phyloP scores from a whole-genome alignment of 1,140 invertebrate genomes.

The Bactericera cockerelli region DNA sequence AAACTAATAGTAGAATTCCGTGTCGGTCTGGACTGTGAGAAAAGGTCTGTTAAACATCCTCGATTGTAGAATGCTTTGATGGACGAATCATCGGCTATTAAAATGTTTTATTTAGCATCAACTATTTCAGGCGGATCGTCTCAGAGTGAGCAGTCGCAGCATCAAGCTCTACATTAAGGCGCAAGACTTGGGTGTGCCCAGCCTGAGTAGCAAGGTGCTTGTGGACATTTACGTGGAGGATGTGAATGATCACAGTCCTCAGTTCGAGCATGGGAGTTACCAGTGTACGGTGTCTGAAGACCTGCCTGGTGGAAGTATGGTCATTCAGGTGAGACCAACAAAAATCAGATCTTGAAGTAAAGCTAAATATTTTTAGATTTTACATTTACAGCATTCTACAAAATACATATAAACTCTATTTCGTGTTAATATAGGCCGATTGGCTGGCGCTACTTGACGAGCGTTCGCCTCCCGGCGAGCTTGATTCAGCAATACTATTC shows the following conservation, averaged over 20 bases:
- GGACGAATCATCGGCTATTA: too few species aligned
- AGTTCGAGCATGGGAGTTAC: constrained; percentile 60
- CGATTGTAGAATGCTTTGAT: too few species aligned
- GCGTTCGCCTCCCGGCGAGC: too few species aligned
- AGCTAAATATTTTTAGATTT: constrained; percentile 13
- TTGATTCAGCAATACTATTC: too few species aligned
- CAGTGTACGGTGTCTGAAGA: constrained; percentile 66
- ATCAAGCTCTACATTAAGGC: constrained; percentile 63
- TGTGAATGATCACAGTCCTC: constrained; percentile 69
- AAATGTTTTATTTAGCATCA: too few species aligned
- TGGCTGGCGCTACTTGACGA: too few species aligned
- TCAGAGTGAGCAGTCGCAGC: constrained; percentile 44
- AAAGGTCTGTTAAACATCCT: too few species aligned
- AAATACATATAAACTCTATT: too few species aligned
- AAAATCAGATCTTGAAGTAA: constrained; percentile 9
- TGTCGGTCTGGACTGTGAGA: too few species aligned
- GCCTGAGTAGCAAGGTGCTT: constrained; percentile 52
- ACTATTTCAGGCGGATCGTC: constrained; percentile 27
- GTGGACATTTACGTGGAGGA: constrained; percentile 72
- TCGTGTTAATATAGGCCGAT: too few species aligned
- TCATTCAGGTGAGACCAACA: constrained; percentile 57
- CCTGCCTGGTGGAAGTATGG: constrained; percentile 54
- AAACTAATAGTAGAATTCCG: too few species aligned
- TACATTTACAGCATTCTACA: background rate
- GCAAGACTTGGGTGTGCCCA: constrained; percentile 59